Conservation (phyloP, 2,888 invertebrate species). For the Nephrotoma flavescens region DNA sequence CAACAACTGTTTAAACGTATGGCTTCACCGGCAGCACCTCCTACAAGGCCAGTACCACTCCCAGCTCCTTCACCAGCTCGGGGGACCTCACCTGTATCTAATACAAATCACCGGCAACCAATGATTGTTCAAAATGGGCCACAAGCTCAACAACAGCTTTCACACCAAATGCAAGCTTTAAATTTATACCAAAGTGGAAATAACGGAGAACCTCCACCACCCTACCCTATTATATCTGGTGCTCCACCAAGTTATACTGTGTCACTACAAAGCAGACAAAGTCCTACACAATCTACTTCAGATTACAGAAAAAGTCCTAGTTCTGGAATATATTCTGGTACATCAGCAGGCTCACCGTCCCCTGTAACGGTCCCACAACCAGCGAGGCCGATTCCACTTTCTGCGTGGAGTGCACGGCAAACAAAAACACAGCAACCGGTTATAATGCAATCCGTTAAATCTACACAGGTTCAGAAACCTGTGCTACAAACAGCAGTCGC, state of each 20-base stretch:
- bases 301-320: conserved; percentile 77
- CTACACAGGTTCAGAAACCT: conserved; percentile 90
- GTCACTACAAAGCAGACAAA: conserved; percentile 75
- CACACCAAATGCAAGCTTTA: conserved; percentile 78
- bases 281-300: conserved; percentile 61
- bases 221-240: conserved; percentile 47
- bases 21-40: conserved; percentile 60
- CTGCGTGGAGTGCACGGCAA: conserved; percentile 71
- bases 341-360: conserved; percentile 71
- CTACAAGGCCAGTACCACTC: conserved; percentile 37
- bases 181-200: conserved; percentile 54
- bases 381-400: conserved; percentile 64
- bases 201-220: conserved; percentile 48
- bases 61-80: conserved; percentile 46
- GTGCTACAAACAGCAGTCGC: conserved; percentile 89
- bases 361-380: conserved; percentile 58
- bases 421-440: conserved; percentile 84
- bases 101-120: conserved; percentile 22
- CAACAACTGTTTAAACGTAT: conserved; percentile 61
- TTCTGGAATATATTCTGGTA: conserved; percentile 73
- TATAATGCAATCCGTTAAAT: conserved; percentile 93
- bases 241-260: conserved; percentile 76
- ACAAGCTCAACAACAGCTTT: conserved; percentile 69
- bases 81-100: conserved; percentile 58
- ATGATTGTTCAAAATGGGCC: conserved; percentile 73